Conservation (phyloP, 1,140 invertebrate genomes). For the Bombus sibiricus region DNA sequence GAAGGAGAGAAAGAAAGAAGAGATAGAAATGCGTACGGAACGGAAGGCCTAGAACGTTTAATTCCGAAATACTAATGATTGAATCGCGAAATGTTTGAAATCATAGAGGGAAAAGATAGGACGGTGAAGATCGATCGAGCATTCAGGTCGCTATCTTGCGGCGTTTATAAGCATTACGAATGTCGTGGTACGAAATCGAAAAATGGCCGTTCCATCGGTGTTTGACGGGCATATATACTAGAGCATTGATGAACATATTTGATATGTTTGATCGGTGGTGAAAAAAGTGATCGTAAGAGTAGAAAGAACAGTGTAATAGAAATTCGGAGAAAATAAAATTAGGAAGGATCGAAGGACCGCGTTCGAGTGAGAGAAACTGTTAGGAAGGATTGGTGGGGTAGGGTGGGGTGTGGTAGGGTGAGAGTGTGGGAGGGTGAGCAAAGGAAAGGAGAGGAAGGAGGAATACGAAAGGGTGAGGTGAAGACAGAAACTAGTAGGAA, state of each 20-base stretch:
- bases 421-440: conserved; percentile 32
- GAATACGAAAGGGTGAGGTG: conserved; percentile 30
- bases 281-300: not conserved
- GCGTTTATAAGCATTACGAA: conserved; percentile 50
- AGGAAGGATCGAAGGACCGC: not conserved
- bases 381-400: not conserved
- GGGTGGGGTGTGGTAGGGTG: conserved; percentile 5
- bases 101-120: conserved; percentile 31
- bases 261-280: conserved; percentile 7
- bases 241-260: conserved; percentile 22
- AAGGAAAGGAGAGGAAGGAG: conserved; percentile 19
- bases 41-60: not conserved
- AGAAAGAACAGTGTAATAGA: conserved; percentile 33
- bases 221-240: conserved; percentile 60
- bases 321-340: conserved; percentile 27
- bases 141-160: conserved; percentile 57
- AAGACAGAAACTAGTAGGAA: conserved; percentile 29
- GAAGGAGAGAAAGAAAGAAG: too few relatives aligned
- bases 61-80: not conserved
- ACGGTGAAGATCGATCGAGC: conserved; percentile 60
- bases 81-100: conserved; percentile 40
- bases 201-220: conserved; percentile 67
- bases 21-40: not conserved
- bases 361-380: not conserved
- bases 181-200: conserved; percentile 60